Evolutionary conservation across 2,888 invertebrate species (phyloP), one percentile per base, ranked within the genome.

Genomic region (Drosophila diplacantha): DNA sequence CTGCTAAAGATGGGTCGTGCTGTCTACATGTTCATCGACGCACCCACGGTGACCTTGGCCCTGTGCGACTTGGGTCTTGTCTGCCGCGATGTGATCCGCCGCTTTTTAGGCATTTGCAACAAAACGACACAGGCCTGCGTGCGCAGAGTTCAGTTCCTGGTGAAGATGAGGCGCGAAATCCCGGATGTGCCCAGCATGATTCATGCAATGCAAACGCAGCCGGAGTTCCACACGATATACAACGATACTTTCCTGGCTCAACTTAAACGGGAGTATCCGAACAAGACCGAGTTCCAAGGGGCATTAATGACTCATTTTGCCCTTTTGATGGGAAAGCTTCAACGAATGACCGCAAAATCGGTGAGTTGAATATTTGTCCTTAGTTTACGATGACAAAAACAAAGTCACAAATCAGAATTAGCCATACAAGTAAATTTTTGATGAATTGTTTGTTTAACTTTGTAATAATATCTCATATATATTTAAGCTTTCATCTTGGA

Each of bases 111-210:
- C 2, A 91, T 92, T 1, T 86, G 88, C 29, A 92, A 93, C 81
- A 94, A 94, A 86, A 93, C 94, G 0, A 91, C 93, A 0, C 87
- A 90, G 44, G 92, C 94, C 0, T 93, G 93, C 74, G 91, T 91
- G 72, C 88, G 94, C 12, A 90, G 94, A 18, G 86, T 92, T 3
- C 82, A 90, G 38, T 92, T 92, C 81, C 90, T 93, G 81, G 85
- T 92, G 77, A 91, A 91, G 71, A 91, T 91, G 73, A 88, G 90
- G 0, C 88, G 90, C 5, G 92, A 92, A 2, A 84, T 89, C 14
- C 90, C 91, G 35, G 92, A 92, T 71, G 90, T 93, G 0, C 87
- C 90, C 6, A 86, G 92, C 12, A 92, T 91, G 81, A 85, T 92
- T 6, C 91, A 92, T 61, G 91, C 92, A 77, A 88, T 93, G 35